Evolutionary conservation across 2,888 invertebrate species (phyloP).

Genomic region (Beris chalybata): DNA sequence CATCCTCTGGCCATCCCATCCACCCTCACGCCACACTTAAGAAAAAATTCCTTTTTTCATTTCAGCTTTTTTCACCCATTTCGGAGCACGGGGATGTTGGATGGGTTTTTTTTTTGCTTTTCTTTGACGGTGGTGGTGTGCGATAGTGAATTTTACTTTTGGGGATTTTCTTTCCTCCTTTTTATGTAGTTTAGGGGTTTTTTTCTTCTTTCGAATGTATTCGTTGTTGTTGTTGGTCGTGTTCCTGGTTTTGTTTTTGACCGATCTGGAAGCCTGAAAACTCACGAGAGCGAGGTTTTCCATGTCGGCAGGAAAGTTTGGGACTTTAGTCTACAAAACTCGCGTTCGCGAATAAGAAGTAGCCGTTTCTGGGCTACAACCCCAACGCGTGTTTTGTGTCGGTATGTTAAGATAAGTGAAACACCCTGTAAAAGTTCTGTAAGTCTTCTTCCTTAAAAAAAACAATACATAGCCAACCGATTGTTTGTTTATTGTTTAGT

Average conservation of each 20-base stretch:
- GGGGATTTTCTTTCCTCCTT: slow-evolving; percentile 28
- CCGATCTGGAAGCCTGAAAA: slow-evolving; percentile 15
- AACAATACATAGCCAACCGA: not conserved
- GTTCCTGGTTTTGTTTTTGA: slow-evolving; percentile 18
- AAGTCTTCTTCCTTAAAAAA: slow-evolving; percentile 47
- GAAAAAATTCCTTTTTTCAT: not conserved
- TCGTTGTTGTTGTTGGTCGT: slow-evolving; percentile 16
- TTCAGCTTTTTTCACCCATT: not conserved
- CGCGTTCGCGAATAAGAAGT: slow-evolving; percentile 58
- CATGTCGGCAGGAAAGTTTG: slow-evolving; percentile 13
- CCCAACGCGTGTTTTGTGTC: slow-evolving; percentile 58
- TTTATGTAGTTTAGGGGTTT: not conserved
- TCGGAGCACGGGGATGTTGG: too few species aligned
- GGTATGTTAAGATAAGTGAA: slow-evolving; percentile 58
- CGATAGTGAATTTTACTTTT: slow-evolving; percentile 16
- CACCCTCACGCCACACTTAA: not conserved
- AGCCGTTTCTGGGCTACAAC: slow-evolving; percentile 56
- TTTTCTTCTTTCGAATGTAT: slow-evolving; percentile 13
- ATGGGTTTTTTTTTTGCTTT: not conserved
- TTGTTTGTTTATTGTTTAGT: not conserved
- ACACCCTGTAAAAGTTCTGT: slow-evolving; percentile 58
- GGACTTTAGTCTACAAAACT: slow-evolving; percentile 54
- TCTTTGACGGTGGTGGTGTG: not conserved
- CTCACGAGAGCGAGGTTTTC: slow-evolving; percentile 15
- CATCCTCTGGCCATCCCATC: not conserved